Evolutionary conservation across 1,140 invertebrate species (phyloP), one percentile per base, ranked within the genome.

Genomic region (Venustaconcha ellipsiformis): DNA sequence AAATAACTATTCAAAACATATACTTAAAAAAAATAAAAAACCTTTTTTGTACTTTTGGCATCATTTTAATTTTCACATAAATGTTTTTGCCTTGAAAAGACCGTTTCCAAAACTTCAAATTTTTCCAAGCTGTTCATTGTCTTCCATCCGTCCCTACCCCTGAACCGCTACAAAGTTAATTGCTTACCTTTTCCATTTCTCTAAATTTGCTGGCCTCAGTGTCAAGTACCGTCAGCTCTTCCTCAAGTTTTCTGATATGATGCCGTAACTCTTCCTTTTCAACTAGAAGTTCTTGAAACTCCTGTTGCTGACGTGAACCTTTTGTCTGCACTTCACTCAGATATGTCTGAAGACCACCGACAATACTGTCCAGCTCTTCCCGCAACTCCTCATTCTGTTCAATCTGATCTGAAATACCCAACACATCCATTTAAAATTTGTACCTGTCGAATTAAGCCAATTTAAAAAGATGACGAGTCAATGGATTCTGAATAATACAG

Each of bases 281-380:
- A 37, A 76, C 57, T 20, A 87, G 23, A 23, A 89, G 72, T 12
- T 78, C 71, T 30, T 87, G 83, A 78, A 84, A 84, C 6, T 88
- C 84, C 48, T 82, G 71, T 69, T 83, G 80, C 60, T 87, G 83
- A 62, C 82, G 80, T 30, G 82, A 67, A 14, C 81, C 84, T 67
- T 89, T 82, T 67, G 82, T 78, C 66, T 86, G 83, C 14, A 88
- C 85, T 74, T 84, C 82, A 18, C 82, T 72, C 62, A 89, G 72
- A 67, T 89, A 88, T 11, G 78, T 80, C 69, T 88, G 86, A 59
- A 89, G 71, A 37, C 86, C 88, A 65, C 75, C 80, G 3, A 89
- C 82, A 48, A 89, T 85, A 59, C 84, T 82, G 70, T 88, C 88
- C 63, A 89, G 75, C 75, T 89, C 87, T 20, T 79, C 73, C 26